A percentile compares a stretch with the other conserved stretches of the same genome.
Evolutionary conservation across 92 coral and sea anemone genomes (phyloP).

Genomic region (Virgularia gustaviana): DNA sequence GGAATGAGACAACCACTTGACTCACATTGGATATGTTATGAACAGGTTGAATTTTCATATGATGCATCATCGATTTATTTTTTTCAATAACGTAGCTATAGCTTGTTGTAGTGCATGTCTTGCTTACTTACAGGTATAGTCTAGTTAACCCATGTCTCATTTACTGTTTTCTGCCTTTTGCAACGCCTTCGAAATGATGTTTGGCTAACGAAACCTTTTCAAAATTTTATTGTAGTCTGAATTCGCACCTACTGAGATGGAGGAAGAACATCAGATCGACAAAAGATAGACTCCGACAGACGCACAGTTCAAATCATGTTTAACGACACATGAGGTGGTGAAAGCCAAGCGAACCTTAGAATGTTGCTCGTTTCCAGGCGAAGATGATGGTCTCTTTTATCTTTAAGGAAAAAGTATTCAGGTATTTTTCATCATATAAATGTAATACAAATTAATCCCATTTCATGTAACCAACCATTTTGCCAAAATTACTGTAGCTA

Average conservation of each 20-base stretch:
- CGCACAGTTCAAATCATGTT: slow-evolving; percentile 42
- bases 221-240: too few relatives aligned
- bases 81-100: too few relatives aligned
- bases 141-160: too few relatives aligned
- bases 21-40: too few relatives aligned
- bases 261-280: slow-evolving; percentile 31
- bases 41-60: too few relatives aligned
- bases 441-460: neutral
- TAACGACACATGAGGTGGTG: slow-evolving; percentile 38
- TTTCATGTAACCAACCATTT: neutral
- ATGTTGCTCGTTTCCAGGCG: slow-evolving; percentile 52
- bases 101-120: too few relatives aligned
- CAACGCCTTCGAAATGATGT: neutral
- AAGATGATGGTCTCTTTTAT: slow-evolving; percentile 58
- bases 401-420: slow-evolving; percentile 56
- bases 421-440: slow-evolving; percentile 27
- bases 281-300: slow-evolving; percentile 49
- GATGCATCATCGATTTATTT: too few relatives aligned
- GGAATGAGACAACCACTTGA: too few relatives aligned
- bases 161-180: neutral
- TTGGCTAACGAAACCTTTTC: neutral
- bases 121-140: too few relatives aligned
- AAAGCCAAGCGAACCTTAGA: slow-evolving; percentile 47
- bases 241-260: slow-evolving; percentile 41
- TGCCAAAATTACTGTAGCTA: neutral